Evolutionary conservation across 2,113 vertebrate species (phyloP), one percentile per base, ranked within the genome.

Genomic region (Capreolus pygargus): DNA sequence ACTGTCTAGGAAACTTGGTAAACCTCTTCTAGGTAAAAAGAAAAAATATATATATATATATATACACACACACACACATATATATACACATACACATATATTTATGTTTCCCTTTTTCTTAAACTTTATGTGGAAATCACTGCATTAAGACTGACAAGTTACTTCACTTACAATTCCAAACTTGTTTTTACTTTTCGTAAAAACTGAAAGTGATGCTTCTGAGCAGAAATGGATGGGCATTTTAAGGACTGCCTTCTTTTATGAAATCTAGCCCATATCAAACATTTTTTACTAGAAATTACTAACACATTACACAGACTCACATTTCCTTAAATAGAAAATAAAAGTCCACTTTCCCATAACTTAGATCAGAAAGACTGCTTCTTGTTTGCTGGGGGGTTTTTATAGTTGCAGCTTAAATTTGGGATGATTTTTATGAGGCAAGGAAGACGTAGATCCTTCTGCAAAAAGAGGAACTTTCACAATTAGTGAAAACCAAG

Each of bases 391-490:
- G 83, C 96, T 97, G 97, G 98, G 96, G 86, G 1, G 27, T 97
- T 97, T 97, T 95, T 88, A 97, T 83, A 78, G 95, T 97, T 98
- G 98, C 98, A 98, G 94, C 67, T 1, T 97, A 97, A 93, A 97
- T 86, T 93, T 27, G 0, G 98, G 98, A 98, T 98, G 98, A 97
- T 92, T 98, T 98, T 98, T 98, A 98, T 97, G 98, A 98, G 94
- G 95, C 96, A 95, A 98, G 97, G 97, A 98, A 98, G 96, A 95
- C 83, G 67, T 94, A 97, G 96, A 97, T 98, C 98, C 97, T 98
- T 98, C 97, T 98, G 95, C 98, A 98, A 98, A 98, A 98, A 98
- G 98, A 98, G 98, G 98, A 99, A 99, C 98, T 99, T 99, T 98
- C 98, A 99, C 98, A 98, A 99, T 98, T 95, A 98, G 98, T 98